A percentile compares a stretch with the other conserved stretches of the same genome.
phyloP scores from a whole-genome alignment of 2,888 invertebrate species.

The Oxycera nigricornis region DNA sequence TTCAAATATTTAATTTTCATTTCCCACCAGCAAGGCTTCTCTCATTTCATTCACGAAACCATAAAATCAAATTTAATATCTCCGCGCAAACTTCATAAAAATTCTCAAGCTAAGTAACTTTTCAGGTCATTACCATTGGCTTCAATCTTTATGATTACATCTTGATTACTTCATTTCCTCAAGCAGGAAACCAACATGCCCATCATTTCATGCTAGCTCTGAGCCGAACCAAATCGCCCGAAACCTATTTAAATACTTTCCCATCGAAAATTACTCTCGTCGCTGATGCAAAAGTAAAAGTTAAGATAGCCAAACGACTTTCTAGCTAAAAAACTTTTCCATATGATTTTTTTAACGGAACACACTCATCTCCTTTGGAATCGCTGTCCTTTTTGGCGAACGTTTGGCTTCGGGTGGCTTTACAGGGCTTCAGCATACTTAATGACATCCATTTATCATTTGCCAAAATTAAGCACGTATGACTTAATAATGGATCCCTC shows the following conservation, averaged over 20 bases:
- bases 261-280: background rate
- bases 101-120: background rate
- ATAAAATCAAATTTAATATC: background rate
- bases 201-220: no score
- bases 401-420: background rate
- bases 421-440: background rate
- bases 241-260: background rate
- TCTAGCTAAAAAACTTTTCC: background rate
- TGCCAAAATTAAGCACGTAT: constrained; percentile 29
- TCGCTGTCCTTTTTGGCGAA: background rate
- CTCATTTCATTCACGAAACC: background rate
- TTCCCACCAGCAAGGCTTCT: background rate
- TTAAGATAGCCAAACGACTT: background rate
- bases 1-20: background rate
- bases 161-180: background rate
- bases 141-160: background rate
- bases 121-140: background rate
- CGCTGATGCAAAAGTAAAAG: background rate
- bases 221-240: no score
- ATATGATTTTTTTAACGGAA: background rate
- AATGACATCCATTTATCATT: constrained; percentile 27
- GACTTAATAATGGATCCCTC: constrained; percentile 16
- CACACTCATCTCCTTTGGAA: background rate
- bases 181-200: background rate
- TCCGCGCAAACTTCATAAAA: background rate